These are phyloP conservation scores for Spilarctia lutea DNA, from an alignment of 2,888 invertebrate species.

Conservation along the genomic window DNA sequence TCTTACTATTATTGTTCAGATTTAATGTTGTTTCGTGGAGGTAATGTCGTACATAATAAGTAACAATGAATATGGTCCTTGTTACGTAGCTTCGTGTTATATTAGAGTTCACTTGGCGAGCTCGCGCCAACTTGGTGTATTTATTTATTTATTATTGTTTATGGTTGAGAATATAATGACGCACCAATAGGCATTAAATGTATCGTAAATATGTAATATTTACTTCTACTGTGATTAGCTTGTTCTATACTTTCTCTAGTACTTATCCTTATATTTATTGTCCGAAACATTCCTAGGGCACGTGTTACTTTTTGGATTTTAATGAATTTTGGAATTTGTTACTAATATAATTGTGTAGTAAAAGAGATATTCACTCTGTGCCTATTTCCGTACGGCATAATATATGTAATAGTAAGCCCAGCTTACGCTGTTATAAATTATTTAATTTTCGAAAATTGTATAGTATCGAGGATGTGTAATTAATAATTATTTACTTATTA, in stretches of 20 bases:
- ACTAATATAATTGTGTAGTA: constrained; percentile 59
- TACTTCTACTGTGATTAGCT: constrained; percentile 83
- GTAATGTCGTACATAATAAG: constrained; percentile 64
- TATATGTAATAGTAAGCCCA: constrained; percentile 67
- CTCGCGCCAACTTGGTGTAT: constrained; percentile 40
- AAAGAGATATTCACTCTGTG: constrained; percentile 69
- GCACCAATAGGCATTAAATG: constrained; percentile 68
- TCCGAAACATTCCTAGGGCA: constrained; percentile 82
- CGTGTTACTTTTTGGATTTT: constrained; percentile 68
- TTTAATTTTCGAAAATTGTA: constrained; percentile 80
- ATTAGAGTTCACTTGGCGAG: constrained; percentile 25
- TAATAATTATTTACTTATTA: constrained; percentile 82
- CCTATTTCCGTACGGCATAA: constrained; percentile 71
- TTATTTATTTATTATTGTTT: constrained; percentile 53
- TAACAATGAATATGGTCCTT: constrained; percentile 67
- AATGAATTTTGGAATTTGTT: constrained; percentile 63
- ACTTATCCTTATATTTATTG: constrained; percentile 70
- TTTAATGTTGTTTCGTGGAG: constrained; percentile 76
- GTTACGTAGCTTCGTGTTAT: constrained; percentile 69
- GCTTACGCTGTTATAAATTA: constrained; percentile 72
- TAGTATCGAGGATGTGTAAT: constrained; percentile 80
- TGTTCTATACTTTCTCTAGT: constrained; percentile 73
- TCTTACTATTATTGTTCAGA: constrained; percentile 73
- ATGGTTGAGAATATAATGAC: constrained; percentile 61
- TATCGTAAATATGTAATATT: constrained; percentile 81